Evolutionary conservation across 2,797 vertebrate species (phyloP).

Genomic region (Pangasius larnaudii): DNA sequence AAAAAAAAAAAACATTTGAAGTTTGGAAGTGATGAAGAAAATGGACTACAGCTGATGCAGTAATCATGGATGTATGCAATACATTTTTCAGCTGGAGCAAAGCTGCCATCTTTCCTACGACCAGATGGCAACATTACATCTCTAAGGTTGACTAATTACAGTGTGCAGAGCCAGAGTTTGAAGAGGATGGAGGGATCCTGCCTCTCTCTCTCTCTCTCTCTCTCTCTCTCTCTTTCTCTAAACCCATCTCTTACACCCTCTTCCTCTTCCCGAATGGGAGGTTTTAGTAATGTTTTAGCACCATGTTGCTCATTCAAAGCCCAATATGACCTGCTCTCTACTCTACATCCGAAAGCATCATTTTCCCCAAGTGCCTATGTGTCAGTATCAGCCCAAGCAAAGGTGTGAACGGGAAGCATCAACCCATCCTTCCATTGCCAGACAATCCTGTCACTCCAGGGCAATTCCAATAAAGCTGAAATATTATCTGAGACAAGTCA

Average conservation of each 20-base stretch:
- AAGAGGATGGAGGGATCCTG: constrained; percentile 15
- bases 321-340: neutral
- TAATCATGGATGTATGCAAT: constrained; percentile 76
- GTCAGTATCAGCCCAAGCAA: neutral
- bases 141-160: constrained; percentile 80
- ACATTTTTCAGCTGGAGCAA: constrained; percentile 77
- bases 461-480: constrained; percentile 60
- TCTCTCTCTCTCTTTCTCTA: constrained; percentile 29
- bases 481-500: constrained; percentile 75
- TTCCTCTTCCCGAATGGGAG: neutral
- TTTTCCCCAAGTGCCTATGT: constrained; percentile 16
- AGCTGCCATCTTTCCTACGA: constrained; percentile 72
- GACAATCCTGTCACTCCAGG: constrained; percentile 68
- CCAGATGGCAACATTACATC: constrained; percentile 82
- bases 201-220: constrained; percentile 39
- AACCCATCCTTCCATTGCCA: constrained; percentile 66
- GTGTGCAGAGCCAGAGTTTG: constrained; percentile 63
- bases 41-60: constrained; percentile 68
- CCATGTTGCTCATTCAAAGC: constrained; percentile 6
- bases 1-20: constrained; percentile 13
- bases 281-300: constrained; percentile 23
- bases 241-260: constrained; percentile 5
- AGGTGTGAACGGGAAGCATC: constrained; percentile 57
- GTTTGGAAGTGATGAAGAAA: neutral
- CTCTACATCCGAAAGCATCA: constrained; percentile 20